Percentiles rank a stretch among this genome's conserved stretches.
Evolutionary conservation across 2,888 invertebrate genomes (phyloP).

Genomic region (Folsomia candida): DNA sequence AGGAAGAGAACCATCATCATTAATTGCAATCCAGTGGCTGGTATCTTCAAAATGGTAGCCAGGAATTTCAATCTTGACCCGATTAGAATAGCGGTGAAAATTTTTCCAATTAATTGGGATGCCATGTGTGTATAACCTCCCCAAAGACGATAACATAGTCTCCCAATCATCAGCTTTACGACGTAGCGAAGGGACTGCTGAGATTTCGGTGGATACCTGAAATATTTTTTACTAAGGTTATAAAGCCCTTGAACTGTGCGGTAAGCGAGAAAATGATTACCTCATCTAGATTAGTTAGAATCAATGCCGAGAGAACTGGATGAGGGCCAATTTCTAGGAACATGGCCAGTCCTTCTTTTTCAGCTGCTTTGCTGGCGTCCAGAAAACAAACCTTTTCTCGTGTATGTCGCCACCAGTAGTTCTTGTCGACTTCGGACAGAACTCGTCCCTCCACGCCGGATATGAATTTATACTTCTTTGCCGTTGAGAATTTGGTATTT

Average conservation of each 20-base stretch:
- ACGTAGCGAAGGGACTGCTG: slow-evolving; percentile 27
- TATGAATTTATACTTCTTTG: slow-evolving; percentile 5
- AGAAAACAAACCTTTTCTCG: slow-evolving; percentile 27
- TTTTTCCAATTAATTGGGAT: slow-evolving; percentile 26
- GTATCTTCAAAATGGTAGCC: slow-evolving; percentile 27
- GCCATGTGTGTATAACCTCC: slow-evolving; percentile 20
- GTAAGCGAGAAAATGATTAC: no score
- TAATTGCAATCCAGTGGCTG: slow-evolving; percentile 12
- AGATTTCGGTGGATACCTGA: no score
- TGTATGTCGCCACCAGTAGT: slow-evolving; percentile 30
- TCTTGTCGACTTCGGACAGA: background rate
- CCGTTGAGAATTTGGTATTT: background rate
- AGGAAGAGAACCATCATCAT: background rate
- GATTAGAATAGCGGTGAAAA: slow-evolving; percentile 10
- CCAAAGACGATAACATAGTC: slow-evolving; percentile 22
- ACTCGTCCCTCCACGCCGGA: slow-evolving; percentile 14
- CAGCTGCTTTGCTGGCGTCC: slow-evolving; percentile 10
- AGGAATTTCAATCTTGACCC: slow-evolving; percentile 11
- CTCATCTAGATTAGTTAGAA: slow-evolving; percentile 7
- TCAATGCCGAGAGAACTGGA: slow-evolving; percentile 28
- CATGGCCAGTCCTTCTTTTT: slow-evolving; percentile 10
- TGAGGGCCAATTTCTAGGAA: slow-evolving; percentile 44
- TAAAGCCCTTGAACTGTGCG: no score
- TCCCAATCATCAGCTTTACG: slow-evolving; percentile 21
- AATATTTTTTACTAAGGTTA: no score